Percentiles rank a stretch among this genome's conserved stretches.
Conservation (phyloP, 2,113 vertebrate genomes). For the Fulmarus glacialis region DNA sequence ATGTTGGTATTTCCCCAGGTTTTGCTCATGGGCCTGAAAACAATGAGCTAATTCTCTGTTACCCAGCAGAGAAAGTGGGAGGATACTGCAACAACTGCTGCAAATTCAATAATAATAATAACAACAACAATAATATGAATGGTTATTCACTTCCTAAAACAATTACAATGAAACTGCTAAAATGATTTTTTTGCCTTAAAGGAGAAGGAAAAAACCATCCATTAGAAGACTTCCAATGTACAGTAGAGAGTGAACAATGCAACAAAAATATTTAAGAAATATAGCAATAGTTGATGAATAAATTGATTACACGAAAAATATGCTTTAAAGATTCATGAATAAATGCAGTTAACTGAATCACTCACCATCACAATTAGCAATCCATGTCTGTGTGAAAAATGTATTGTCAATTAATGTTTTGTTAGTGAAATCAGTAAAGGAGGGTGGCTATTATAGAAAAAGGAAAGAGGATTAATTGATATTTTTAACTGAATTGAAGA, state of each 20-base stretch:
- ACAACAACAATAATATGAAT: neutral
- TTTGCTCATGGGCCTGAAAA: neutral
- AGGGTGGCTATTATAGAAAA: neutral
- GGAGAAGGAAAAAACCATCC: neutral
- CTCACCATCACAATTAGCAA: slow-evolving; percentile 42
- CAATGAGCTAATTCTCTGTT: neutral
- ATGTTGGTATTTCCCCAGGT: neutral
- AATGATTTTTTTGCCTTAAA: neutral
- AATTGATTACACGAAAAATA: slow-evolving; percentile 31
- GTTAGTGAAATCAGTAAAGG: neutral
- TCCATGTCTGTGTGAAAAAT: slow-evolving; percentile 10
- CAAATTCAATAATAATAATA: neutral
- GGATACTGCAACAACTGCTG: neutral
- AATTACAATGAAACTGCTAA: neutral
- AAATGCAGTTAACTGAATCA: slow-evolving; percentile 59
- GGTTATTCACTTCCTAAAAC: neutral
- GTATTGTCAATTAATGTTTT: neutral
- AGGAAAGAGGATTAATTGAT: neutral
- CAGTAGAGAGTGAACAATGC: neutral
- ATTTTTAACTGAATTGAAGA: slow-evolving; percentile 12
- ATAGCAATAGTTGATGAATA: neutral
- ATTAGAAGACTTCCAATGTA: neutral
- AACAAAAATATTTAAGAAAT: slow-evolving; percentile 6
- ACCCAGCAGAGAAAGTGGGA: neutral
- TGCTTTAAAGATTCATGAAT: slow-evolving; percentile 27